phyloP scores from a whole-genome alignment of 2,113 vertebrate species.

The Rhodinocichla rosea region DNA sequence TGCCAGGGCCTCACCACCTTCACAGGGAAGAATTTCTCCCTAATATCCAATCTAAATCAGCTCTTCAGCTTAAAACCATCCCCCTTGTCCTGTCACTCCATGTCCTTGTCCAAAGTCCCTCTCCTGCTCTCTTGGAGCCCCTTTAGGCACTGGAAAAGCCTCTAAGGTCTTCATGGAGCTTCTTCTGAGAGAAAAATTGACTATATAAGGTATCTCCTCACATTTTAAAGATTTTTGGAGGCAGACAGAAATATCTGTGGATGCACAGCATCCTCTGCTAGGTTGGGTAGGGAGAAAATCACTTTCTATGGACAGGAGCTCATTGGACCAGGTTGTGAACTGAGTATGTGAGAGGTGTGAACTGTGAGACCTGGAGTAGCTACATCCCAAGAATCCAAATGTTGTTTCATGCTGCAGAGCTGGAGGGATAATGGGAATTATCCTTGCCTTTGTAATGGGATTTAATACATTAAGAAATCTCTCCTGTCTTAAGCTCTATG shows the following conservation, averaged over 20 bases:
- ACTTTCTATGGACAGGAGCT: background rate
- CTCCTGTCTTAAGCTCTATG: background rate
- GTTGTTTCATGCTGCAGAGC: background rate
- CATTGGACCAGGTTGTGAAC: background rate
- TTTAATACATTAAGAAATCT: background rate
- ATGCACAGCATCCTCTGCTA: background rate
- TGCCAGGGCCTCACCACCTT: accelerated
- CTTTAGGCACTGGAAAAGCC: background rate
- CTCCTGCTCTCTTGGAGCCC: background rate
- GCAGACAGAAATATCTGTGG: background rate
- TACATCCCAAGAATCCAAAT: background rate
- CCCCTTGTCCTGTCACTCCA: background rate
- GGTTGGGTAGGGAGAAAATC: background rate
- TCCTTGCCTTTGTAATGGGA: background rate
- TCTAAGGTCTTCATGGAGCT: background rate
- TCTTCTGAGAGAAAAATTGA: background rate
- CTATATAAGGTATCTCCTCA: accelerated
- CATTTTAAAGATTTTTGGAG: background rate
- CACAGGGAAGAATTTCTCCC: background rate
- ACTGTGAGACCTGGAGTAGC: background rate
- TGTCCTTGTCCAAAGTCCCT: background rate
- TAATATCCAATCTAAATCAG: background rate
- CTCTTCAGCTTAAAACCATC: background rate
- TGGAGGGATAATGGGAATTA: background rate
- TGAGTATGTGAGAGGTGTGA: background rate